Evolutionary conservation across 2,888 invertebrate genomes (phyloP).

Genomic region (Archaeoteleia sp.): DNA sequence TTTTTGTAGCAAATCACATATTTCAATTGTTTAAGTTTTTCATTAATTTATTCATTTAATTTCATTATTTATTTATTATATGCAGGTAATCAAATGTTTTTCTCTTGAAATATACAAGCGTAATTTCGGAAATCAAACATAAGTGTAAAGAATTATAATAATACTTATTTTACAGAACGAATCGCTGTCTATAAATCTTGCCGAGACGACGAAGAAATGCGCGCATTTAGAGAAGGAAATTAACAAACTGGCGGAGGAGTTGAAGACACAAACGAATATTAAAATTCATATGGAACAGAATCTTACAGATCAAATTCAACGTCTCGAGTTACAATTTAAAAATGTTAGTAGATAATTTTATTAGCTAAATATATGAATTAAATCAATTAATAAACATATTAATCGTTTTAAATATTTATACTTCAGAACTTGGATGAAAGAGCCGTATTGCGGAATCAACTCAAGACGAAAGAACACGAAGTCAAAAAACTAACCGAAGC

Average conservation of each 20-base stretch:
- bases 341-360: background rate
- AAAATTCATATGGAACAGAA: slow-evolving; percentile 77
- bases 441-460: slow-evolving; percentile 59
- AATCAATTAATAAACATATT: slow-evolving; percentile 12
- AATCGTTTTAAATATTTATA: slow-evolving; percentile 9
- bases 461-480: slow-evolving; percentile 68
- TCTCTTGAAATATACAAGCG: no score
- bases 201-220: slow-evolving; percentile 68
- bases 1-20: no score
- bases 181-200: slow-evolving; percentile 73
- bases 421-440: slow-evolving; percentile 63
- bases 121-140: no score
- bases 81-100: no score
- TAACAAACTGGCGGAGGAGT: slow-evolving; percentile 58
- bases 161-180: slow-evolving; percentile 69
- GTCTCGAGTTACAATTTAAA: slow-evolving; percentile 77
- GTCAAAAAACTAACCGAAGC: slow-evolving; percentile 66
- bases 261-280: slow-evolving; percentile 74
- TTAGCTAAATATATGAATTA: slow-evolving; percentile 2
- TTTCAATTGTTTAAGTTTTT: no score
- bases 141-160: background rate
- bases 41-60: no score
- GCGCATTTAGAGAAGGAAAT: slow-evolving; percentile 72
- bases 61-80: no score
- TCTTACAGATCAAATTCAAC: slow-evolving; percentile 76